phyloP scores from a whole-genome alignment of 2,113 vertebrate species.

The Tetrax tetrax region DNA sequence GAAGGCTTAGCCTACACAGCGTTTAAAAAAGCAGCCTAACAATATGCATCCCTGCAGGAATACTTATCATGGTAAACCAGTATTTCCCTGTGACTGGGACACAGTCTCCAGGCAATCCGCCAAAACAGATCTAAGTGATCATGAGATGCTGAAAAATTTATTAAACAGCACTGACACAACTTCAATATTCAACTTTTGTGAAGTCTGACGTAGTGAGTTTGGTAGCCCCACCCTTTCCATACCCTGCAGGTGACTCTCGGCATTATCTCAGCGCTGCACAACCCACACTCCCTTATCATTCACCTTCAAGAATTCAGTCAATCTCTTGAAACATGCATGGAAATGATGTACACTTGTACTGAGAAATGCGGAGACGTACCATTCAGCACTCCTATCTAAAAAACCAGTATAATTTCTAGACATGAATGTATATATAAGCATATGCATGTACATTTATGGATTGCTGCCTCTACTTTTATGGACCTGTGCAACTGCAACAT shows the following conservation, averaged over 20 bases:
- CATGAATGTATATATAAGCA: not conserved
- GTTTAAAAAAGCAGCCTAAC: not conserved
- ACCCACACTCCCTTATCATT: slow-evolving; percentile 36
- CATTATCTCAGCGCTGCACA: slow-evolving; percentile 37
- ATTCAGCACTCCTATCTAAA: not conserved
- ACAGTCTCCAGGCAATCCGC: not conserved
- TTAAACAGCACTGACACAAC: not conserved
- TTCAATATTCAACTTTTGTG: not conserved
- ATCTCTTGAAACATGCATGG: not conserved
- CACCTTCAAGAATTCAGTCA: slow-evolving; percentile 39
- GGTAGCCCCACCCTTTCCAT: not conserved
- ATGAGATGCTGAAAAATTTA: not conserved
- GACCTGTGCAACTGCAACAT: not conserved
- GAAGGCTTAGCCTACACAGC: not conserved
- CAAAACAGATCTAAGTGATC: not conserved
- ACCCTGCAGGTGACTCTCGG: slow-evolving; percentile 15
- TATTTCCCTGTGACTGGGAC: not conserved
- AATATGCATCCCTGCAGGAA: not conserved
- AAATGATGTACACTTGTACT: not conserved
- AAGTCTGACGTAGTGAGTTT: not conserved
- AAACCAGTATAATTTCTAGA: not conserved
- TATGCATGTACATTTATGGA: not conserved
- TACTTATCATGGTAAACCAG: not conserved
- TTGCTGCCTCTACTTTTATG: not conserved
- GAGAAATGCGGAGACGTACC: not conserved